A percentile compares a stretch with the other conserved stretches of the same genome.
Conservation (phyloP, 2,797 vertebrate genomes). For the Eospalax fontanierii region DNA sequence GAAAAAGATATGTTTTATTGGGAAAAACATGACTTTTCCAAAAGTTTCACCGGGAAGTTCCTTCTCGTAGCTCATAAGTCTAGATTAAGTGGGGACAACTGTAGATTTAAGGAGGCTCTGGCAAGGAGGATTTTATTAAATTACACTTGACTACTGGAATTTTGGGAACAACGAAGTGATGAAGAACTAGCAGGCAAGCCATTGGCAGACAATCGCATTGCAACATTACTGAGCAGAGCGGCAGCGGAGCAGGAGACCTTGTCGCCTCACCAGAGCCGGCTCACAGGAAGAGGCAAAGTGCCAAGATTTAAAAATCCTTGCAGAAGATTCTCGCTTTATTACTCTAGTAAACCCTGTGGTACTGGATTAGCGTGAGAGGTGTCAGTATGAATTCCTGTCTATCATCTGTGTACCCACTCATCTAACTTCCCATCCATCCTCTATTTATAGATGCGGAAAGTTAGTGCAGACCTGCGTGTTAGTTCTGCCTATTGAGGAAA, state of each 20-base stretch:
- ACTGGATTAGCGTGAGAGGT: background rate
- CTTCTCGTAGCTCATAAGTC: background rate
- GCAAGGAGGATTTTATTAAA: background rate
- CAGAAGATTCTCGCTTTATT: background rate
- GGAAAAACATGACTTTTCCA: background rate
- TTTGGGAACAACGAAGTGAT: background rate
- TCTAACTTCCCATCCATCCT: background rate
- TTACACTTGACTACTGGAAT: background rate
- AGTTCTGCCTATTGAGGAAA: background rate
- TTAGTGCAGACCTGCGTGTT: background rate
- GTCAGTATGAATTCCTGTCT: background rate
- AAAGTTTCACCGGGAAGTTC: background rate
- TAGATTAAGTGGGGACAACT: background rate
- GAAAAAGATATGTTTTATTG: background rate
- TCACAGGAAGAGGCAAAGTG: conserved; percentile 4
- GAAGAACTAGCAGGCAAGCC: background rate
- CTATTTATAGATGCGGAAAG: conserved; percentile 1
- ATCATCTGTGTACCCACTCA: background rate
- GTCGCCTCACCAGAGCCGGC: background rate
- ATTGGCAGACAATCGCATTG: background rate
- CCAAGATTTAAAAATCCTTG: background rate
- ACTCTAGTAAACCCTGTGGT: background rate
- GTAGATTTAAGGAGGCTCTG: background rate
- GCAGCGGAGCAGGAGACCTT: background rate
- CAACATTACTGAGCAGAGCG: background rate